Percentiles rank a stretch among this genome's conserved stretches.
These are phyloP conservation scores for Ictalurus punctatus DNA, from an alignment of 2,113 vertebrate species.

Conservation along the genomic window DNA sequence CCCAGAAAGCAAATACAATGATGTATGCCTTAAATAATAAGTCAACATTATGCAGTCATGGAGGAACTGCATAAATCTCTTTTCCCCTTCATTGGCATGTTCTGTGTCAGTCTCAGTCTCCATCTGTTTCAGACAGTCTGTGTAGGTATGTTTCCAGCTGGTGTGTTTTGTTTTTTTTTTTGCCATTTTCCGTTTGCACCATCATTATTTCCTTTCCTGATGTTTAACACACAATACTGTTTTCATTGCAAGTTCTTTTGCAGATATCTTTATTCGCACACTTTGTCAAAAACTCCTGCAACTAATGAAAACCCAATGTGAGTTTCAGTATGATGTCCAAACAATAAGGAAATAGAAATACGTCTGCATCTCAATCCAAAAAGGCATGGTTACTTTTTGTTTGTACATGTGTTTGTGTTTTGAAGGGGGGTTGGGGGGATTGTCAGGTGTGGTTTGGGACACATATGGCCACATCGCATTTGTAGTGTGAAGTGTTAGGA, in stretches of 20 bases:
- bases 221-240: constrained; percentile 9
- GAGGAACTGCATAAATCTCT: neutral
- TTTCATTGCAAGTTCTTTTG: neutral
- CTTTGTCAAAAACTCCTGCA: neutral
- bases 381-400: neutral
- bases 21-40: neutral
- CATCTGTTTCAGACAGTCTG: neutral
- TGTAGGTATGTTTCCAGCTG: neutral
- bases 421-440: too few relatives aligned
- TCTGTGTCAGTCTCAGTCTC: neutral
- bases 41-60: too few relatives aligned
- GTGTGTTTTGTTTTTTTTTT: neutral
- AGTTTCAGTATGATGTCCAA: neutral
- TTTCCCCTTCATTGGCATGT: neutral
- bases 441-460: too few relatives aligned
- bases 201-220: neutral
- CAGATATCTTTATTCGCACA: neutral
- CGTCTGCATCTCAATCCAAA: neutral
- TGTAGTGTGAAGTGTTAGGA: too few relatives aligned
- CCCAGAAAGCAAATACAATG: neutral
- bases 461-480: neutral
- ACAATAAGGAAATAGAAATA: neutral
- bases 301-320: neutral
- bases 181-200: neutral
- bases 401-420: neutral